Evolutionary conservation across 2,888 invertebrate species (phyloP).

Genomic region (Eupithecia tripunctaria): DNA sequence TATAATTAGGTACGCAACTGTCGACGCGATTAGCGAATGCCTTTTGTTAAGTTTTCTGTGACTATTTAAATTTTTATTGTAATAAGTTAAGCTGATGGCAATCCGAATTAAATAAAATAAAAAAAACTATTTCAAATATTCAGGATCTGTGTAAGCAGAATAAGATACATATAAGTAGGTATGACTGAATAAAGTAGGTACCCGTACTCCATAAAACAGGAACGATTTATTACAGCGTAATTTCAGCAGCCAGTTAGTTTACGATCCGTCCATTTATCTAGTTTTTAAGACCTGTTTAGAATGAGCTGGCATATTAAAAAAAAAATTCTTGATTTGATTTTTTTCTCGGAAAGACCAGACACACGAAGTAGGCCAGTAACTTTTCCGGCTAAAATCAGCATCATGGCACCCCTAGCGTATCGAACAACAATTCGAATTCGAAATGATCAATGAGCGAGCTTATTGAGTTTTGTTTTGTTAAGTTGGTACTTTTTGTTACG

Average conservation of each 20-base stretch:
- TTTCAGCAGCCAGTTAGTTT: background rate
- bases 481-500: constrained; percentile 39
- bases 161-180: no score
- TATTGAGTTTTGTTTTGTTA: constrained; percentile 50
- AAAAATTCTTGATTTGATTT: background rate
- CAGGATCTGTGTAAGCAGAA: no score
- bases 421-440: constrained; percentile 64
- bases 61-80: background rate
- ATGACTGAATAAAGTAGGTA: no score
- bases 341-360: background rate
- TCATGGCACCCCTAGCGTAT: constrained; percentile 41
- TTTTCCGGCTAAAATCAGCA: background rate
- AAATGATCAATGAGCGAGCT: constrained; percentile 68
- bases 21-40: no score
- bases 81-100: no score
- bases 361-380: background rate
- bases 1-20: no score
- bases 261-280: background rate
- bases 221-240: background rate
- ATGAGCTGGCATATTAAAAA: background rate
- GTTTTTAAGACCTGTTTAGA: background rate
- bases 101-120: no score
- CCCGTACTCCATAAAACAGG: background rate
- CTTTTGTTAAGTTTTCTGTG: no score
- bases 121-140: no score